Conservation (phyloP, 2,797 vertebrate species). For the Gallinago stenura region DNA sequence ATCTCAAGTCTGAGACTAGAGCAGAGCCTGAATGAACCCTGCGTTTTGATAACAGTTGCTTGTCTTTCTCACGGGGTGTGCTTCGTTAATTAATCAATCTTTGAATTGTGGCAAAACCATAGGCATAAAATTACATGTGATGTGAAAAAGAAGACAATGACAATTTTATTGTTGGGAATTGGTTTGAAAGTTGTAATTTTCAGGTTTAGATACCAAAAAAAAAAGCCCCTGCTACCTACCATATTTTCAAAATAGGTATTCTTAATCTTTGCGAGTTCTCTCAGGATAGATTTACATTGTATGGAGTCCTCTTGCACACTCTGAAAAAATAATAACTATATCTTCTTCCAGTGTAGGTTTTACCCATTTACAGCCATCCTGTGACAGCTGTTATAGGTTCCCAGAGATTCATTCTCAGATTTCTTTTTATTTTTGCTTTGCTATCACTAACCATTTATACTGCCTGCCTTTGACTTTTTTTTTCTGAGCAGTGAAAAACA, state of each 20-base stretch:
- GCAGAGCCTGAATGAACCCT: background rate
- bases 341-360: background rate
- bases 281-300: background rate
- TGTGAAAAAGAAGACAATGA: background rate
- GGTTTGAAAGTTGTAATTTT: slow-evolving; percentile 2
- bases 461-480: background rate
- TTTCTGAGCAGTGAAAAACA: background rate
- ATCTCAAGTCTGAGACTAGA: background rate
- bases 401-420: background rate
- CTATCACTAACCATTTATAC: background rate
- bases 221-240: background rate
- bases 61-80: background rate
- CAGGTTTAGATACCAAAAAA: background rate
- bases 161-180: background rate
- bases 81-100: background rate
- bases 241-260: background rate
- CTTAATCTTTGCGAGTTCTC: background rate
- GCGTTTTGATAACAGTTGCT: background rate
- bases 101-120: background rate
- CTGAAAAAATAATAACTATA: background rate
- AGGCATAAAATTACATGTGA: background rate
- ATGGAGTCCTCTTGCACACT: background rate
- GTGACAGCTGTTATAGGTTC: background rate
- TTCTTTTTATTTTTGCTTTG: background rate
- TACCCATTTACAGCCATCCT: background rate